Base-by-base conservation (phyloP, 1,140 invertebrate genomes). In the Pogonognathellus flavescens region DNA sequence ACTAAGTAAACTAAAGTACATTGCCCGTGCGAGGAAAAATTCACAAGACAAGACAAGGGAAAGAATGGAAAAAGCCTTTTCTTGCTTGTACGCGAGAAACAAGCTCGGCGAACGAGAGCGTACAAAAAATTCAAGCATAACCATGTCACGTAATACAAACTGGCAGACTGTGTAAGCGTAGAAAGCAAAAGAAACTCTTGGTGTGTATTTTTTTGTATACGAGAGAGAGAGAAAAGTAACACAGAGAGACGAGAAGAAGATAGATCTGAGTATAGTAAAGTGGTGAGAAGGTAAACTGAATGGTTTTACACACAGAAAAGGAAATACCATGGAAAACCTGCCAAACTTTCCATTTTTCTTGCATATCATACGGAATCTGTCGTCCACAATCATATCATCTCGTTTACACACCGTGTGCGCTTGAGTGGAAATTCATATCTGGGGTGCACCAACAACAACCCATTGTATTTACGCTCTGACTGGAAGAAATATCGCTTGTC, bases 111-210 rank as follows among this genome's bases (percentile, higher is more conserved):
- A 76, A 31, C 49, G 70, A 76, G 70, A 76, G 41, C 41, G 70
- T 18, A 76, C 70, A 76, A 76, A 76, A 81, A 81, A 81, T 81
- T 53, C 80, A 81, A 81, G 50, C 81, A 82, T 82, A 82, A 82
- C 81, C 81, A 82, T 82, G 81, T 82, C 81, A 82, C 81, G 81
- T 82, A 82, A 82, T 82, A 50, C 81, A 62, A 82, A 62, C 59
- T 82, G 81, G 57, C 81, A 82, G 81, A 50, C 55, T 82, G 81
- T 82, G 81, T 82, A 82, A 82, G 81, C 81, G 81, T 31, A 50
- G 81, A 82, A 82, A 82, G 81, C 13, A 82, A 52, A 81, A 25
- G 72, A 52, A 52, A 53, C 72, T 80, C 72, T 41, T 22, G 72
- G 18, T 53, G 57, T 59, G 57, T 14, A 59, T 20, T 41, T 41